These are phyloP conservation scores for Macropodus opercularis DNA, from an alignment of 2,797 vertebrate genomes.

Conservation along the genomic window DNA sequence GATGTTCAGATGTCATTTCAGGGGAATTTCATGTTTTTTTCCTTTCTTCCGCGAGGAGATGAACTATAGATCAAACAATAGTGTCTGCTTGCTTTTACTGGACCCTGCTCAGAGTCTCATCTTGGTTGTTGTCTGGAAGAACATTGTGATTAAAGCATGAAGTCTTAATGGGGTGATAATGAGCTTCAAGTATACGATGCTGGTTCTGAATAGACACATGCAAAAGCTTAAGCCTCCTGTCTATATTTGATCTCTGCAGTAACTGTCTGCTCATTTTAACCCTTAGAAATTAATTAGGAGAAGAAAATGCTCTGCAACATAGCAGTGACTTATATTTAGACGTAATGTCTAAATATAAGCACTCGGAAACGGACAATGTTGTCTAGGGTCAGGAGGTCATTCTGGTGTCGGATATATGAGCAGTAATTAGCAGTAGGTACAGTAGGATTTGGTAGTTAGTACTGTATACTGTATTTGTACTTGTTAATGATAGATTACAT, in stretches of 20 bases:
- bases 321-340: too few species aligned
- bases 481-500: too few species aligned
- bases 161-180: conserved; percentile 60
- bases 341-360: too few species aligned
- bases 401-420: too few species aligned
- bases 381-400: too few species aligned
- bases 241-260: conserved; percentile 40
- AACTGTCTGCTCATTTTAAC: neutral
- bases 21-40: conserved; percentile 77
- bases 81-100: conserved; percentile 56
- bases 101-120: conserved; percentile 47
- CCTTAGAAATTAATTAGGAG: too few species aligned
- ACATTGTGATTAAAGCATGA: conserved; percentile 65
- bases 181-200: conserved; percentile 46
- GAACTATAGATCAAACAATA: conserved; percentile 65
- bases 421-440: too few species aligned
- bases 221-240: conserved; percentile 36
- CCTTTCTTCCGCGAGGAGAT: conserved; percentile 61
- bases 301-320: too few species aligned
- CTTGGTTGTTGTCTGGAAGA: conserved; percentile 38
- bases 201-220: conserved; percentile 13
- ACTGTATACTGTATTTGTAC: too few species aligned
- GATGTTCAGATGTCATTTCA: conserved; percentile 82
- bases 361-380: too few species aligned
- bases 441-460: too few species aligned